Conservation (phyloP, 2,888 invertebrate genomes). For the Ypsolopha sequella region DNA sequence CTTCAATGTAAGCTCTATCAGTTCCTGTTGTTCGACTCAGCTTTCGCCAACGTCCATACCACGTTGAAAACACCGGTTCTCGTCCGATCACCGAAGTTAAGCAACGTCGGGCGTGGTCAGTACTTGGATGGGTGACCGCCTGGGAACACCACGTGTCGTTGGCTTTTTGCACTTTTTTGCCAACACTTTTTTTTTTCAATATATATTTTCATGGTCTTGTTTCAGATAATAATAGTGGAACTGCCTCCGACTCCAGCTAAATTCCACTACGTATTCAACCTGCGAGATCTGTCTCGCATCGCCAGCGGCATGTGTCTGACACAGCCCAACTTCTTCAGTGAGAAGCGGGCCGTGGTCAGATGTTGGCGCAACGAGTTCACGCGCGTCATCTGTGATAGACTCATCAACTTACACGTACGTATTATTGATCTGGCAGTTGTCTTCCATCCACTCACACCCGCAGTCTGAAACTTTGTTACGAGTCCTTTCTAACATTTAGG, state of each 20-base stretch:
- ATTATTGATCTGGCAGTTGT: neutral
- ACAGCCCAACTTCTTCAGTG: conserved; percentile 77
- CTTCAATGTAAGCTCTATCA: no score
- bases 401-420: conserved; percentile 73
- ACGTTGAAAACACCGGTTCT: conserved; percentile 16
- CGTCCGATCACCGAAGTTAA: conserved; percentile 23
- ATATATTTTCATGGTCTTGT: no score
- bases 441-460: no score
- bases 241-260: conserved; percentile 93
- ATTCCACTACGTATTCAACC: conserved; percentile 95
- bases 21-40: no score
- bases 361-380: conserved; percentile 94
- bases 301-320: conserved; percentile 86
- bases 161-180: conserved; percentile 1
- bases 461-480: neutral
- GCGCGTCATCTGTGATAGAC: conserved; percentile 88
- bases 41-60: neutral
- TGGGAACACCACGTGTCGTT: conserved; percentile 15
- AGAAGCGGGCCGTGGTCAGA: conserved; percentile 78
- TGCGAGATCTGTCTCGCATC: conserved; percentile 90
- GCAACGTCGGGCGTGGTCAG: conserved; percentile 19
- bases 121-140: conserved; percentile 18
- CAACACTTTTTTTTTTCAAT: no score
- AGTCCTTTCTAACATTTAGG: no score
- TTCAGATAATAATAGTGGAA: conserved; percentile 77